Base-by-base conservation (phyloP, 2,888 invertebrate species). In the Aelia acuminata region DNA sequence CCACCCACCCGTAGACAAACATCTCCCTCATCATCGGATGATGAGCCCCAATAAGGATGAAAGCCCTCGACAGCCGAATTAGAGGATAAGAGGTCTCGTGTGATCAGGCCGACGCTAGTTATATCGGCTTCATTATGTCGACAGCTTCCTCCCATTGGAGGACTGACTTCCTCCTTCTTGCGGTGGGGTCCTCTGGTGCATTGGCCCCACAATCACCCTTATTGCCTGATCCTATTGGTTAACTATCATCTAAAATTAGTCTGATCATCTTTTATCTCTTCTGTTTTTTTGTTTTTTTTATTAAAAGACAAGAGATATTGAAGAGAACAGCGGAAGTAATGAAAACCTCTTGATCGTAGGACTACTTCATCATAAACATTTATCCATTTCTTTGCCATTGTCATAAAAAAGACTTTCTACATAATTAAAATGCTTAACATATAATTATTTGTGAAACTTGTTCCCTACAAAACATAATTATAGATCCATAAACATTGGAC, bases 11-110 rank as follows among this genome's bases (percentile, higher is more conserved):
- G 63, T 63, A 63, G 63, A 63, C 63, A 63, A 63, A 43, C 80
- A 80, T 80, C 80, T 22, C 80, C 80, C 80, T 80, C 43, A 80
- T 80, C 80, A 80, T 43, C n/a, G 39, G 80, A n/a, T 80, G 80
- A 80, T 80, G 80, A 80, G 80, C 39, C 18, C 43, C 39, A 80
- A 80, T 80, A 43, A 80, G 80, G 80, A 80, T 80, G 80, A 80
- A 80, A 80, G 80, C 80, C 80, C 80, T 80, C 80, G 80, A 80
- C 80, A 43, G 80, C 39, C 43, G 80, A 80, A 80, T 80, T 80
- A 80, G 39, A 80, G 80, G 43, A 20, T 80, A 80, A 80, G 43
- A 80, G 80, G 80, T 80, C 80, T 22, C 80, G 43, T 80, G 43
- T 43, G 43, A 80, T 80, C 5, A 43, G 80, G 11, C 2, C n/a